Evolutionary conservation across 2,113 vertebrate genomes (phyloP), one percentile per base, ranked within the genome.

Genomic region (Picathartes gymnocephalus): DNA sequence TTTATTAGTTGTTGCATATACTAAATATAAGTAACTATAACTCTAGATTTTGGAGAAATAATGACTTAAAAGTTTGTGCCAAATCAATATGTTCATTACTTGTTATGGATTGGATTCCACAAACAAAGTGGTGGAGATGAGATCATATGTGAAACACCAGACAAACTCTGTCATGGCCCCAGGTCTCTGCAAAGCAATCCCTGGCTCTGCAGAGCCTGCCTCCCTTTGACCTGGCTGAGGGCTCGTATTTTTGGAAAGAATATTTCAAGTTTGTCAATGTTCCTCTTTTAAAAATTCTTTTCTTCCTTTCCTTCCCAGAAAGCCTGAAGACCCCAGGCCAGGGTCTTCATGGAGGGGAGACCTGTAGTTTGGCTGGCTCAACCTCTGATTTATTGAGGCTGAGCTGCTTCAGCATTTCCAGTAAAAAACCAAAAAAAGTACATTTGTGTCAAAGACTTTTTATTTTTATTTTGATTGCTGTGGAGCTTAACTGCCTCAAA

Each of bases 401-500:
- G 35, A 69, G 12, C 35, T 70, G 11, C 40, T 71, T 70, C 30
- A 22, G 0, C 2, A 13, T 73, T 92, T 87, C 71, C 81, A 80
- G 85, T 85, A 89, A 92, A 90, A 87, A 85, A 15, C 16, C 62
- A 69, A 93, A 69, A 90, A 70, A 88, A 68, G 4, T 23, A 44
- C 9, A 16, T 28, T 86, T 86, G 23, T 40, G 33, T 71, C 18
- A 47, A 70, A 91, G 30, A 31, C 30, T 78, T 80, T 50, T 57
- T 70, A 72, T 79, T 92, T 89, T 79, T 64, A 58, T 86, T 93
- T 95, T 86, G 91, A 44, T 86, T 90, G 27, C 58, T 33, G 54
- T 56, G 39, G 42, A 39, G 50, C 50, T 91, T 77, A 82, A 72
- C 86, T 91, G 71, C 54, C 48, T 83, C 51, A 57, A 13, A 45